Evolutionary conservation across 1,140 invertebrate genomes (phyloP).

Genomic region (Melipona quadrifasciata): DNA sequence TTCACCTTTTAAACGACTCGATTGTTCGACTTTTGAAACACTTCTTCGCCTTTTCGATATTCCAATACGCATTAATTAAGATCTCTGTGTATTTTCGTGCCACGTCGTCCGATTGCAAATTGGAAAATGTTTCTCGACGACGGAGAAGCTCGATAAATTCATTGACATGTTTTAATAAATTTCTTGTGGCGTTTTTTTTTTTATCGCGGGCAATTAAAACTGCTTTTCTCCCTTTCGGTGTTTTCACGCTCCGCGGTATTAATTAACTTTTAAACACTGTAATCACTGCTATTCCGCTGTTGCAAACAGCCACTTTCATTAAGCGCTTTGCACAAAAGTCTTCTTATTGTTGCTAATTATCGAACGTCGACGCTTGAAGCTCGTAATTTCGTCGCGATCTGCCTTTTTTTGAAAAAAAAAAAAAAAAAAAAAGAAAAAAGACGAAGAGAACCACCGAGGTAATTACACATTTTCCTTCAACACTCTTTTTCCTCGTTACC

Average conservation of each 20-base stretch:
- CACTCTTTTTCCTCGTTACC: neutral
- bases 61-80: neutral
- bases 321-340: neutral
- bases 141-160: neutral
- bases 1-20: no score
- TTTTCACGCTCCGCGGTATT: neutral
- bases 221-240: neutral
- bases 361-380: neutral
- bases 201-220: neutral
- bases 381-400: neutral
- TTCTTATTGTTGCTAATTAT: neutral
- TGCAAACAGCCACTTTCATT: neutral
- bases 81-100: neutral
- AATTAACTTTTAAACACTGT: neutral
- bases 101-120: neutral
- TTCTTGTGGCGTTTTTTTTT: neutral
- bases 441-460: neutral
- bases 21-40: no score
- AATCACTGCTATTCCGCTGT: neutral
- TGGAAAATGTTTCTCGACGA: neutral
- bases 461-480: no score
- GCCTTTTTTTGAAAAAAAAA: neutral
- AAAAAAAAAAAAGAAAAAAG: neutral
- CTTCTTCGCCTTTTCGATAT: neutral
- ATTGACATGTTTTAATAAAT: neutral